Conservation (phyloP, 2,888 invertebrate species). For the Epinotia nisella region DNA sequence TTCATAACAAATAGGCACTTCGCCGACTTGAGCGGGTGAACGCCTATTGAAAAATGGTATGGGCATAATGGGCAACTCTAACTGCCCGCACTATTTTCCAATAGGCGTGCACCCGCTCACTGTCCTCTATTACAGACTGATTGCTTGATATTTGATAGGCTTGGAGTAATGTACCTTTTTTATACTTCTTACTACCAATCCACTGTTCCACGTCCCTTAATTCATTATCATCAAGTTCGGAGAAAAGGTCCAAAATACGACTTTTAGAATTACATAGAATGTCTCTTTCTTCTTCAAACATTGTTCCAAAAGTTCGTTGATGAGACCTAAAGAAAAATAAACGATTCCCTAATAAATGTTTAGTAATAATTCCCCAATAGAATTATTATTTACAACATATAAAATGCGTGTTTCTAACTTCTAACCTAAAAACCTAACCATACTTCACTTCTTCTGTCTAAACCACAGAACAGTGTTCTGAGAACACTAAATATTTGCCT, state of each 20-base stretch:
- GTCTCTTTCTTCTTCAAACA: slow-evolving; percentile 58
- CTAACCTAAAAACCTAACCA: neutral
- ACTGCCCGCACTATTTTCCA: no score
- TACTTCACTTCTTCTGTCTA: no score
- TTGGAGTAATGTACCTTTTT: slow-evolving; percentile 60
- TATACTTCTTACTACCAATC: slow-evolving; percentile 70
- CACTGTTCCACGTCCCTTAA: slow-evolving; percentile 69
- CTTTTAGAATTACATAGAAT: slow-evolving; percentile 56
- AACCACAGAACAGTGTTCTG: no score
- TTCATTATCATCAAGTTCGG: slow-evolving; percentile 63
- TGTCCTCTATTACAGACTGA: no score
- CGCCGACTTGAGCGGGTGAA: no score
- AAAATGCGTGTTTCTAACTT: neutral
- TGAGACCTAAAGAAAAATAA: neutral
- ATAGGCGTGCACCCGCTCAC: no score
- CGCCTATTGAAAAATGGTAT: no score
- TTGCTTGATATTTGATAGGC: neutral
- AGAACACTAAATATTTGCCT: no score
- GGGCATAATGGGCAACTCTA: no score
- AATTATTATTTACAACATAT: neutral
- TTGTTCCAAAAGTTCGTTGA: slow-evolving; percentile 38
- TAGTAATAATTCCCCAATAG: neutral
- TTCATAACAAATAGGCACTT: no score
- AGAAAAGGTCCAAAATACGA: slow-evolving; percentile 66
- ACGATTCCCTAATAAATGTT: neutral